Percentiles rank a stretch among this genome's conserved stretches.
These are phyloP conservation scores for Brachyptera risi DNA, from an alignment of 2,888 invertebrate genomes.

Conservation along the genomic window DNA sequence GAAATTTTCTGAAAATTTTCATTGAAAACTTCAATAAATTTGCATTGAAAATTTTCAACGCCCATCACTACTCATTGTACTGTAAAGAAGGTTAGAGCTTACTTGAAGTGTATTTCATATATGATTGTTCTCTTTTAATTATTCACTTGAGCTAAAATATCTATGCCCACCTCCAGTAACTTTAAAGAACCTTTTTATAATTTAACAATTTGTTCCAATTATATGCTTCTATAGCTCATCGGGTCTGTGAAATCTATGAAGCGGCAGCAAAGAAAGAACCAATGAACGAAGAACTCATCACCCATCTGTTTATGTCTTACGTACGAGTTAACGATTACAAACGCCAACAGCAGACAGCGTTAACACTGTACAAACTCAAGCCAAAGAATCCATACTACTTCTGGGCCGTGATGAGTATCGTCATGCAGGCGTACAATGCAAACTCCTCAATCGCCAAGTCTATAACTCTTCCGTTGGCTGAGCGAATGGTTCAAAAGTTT, in stretches of 20 bases:
- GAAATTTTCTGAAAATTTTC: too few species aligned
- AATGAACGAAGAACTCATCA: slow-evolving; percentile 84
- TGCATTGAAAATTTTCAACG: too few species aligned
- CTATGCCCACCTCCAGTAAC: too few species aligned
- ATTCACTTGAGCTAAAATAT: too few species aligned
- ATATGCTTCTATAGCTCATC: slow-evolving; percentile 54
- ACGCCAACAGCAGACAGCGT: slow-evolving; percentile 84
- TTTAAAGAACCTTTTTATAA: too few species aligned
- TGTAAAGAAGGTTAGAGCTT: too few species aligned
- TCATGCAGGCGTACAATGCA: slow-evolving; percentile 63
- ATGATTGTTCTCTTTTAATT: too few species aligned
- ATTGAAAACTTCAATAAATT: too few species aligned
- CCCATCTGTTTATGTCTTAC: slow-evolving; percentile 94
- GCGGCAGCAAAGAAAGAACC: slow-evolving; percentile 82
- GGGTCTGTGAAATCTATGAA: slow-evolving; percentile 86
- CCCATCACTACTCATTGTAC: too few species aligned
- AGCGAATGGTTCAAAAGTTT: slow-evolving; percentile 89
- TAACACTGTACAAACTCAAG: slow-evolving; percentile 84
- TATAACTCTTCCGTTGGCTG: slow-evolving; percentile 81
- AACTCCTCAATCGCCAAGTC: slow-evolving; percentile 47
- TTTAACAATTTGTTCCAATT: too few species aligned
- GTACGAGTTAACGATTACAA: slow-evolving; percentile 86
- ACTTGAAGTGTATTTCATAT: too few species aligned
- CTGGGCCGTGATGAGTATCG: slow-evolving; percentile 96
- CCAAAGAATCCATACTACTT: slow-evolving; percentile 96